Conservation (phyloP, 2,888 invertebrate species). For the Watsonalla cultraria region DNA sequence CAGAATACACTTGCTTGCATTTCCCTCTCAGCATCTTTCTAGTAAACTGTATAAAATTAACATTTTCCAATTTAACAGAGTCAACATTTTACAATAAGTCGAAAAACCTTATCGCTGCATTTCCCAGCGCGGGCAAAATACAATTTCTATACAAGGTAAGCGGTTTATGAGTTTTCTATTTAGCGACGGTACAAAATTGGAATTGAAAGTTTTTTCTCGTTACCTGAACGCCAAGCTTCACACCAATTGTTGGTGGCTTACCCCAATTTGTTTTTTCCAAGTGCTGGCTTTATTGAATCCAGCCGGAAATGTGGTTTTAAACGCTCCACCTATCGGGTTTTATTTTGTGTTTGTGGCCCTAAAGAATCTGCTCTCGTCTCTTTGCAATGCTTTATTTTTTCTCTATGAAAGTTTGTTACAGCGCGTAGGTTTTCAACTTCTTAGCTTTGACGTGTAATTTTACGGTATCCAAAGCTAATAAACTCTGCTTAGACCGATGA, state of each 20-base stretch:
- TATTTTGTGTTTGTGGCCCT: conserved; percentile 2
- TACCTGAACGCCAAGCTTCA: conserved; percentile 3
- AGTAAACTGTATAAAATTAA: not conserved
- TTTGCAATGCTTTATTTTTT: not conserved
- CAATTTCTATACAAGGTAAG: conserved; percentile 40
- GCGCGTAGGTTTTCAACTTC: too few species aligned
- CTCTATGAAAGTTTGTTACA: too few species aligned
- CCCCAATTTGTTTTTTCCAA: conserved; percentile 8
- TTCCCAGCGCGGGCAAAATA: conserved; percentile 20
- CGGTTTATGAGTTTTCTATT: conserved; percentile 51
- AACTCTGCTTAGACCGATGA: too few species aligned
- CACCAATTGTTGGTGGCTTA: conserved; percentile 3
- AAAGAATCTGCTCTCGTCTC: not conserved
- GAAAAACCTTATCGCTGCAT: not conserved
- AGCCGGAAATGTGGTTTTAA: conserved; percentile 8
- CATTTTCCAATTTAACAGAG: not conserved
- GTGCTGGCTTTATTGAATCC: conserved; percentile 6
- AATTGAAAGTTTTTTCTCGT: conserved; percentile 33
- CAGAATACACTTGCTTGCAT: too few species aligned
- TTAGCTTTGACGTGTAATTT: too few species aligned
- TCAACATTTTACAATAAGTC: not conserved
- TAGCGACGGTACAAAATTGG: conserved; percentile 29
- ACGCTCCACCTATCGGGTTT: conserved; percentile 1
- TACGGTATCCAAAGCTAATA: too few species aligned
- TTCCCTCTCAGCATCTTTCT: not conserved